Base-by-base conservation (phyloP, 53 echinoderm and acorn worm genomes). In the Stichopus horrens region DNA sequence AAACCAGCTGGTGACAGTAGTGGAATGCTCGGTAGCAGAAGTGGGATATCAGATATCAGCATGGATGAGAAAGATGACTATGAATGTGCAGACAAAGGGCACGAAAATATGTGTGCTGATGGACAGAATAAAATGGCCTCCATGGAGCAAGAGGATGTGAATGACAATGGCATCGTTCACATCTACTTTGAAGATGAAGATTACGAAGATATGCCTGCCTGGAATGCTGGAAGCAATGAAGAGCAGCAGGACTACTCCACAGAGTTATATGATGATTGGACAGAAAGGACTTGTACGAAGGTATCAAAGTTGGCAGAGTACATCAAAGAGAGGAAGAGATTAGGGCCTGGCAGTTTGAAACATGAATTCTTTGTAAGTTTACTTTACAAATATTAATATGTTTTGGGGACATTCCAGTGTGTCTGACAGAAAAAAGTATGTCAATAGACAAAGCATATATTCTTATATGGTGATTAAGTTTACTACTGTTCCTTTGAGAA, bases 281-380 rank as follows among this genome's bases (percentile, higher is more conserved):
- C 10, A 13, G 85, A 58, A 85, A 66, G 23, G 37, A 59, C 59
- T 1, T 67, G 22, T n/a, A 58, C 59, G 4, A 59, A 85, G 18
- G 68, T 85, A 13, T 85, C 85, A 4, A 67, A 85, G 67, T 52
- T 85, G 8, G 5, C 52, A 4, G 16, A 14, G 2, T 85, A 85
- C 21, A 52, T 85, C 14, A 53, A 85, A 18, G 5, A 23, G 22
- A 67, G 85, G 9, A 85, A 85, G 51, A 65, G 67, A 53, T 63
- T 22, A 53, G 85, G 85, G 14, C 9, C 85, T 9, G 51, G 51
- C 57, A 85, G 67, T 14, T 67, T 85, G 10, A 52, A 66, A 66
- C 57, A 59, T 5, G 85, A 85, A 85, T 85, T 85, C 9, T 23
- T 13, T 1, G 85, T 85, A 67, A 59, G 83, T 83, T 7, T 63